Evolutionary conservation across 2,888 invertebrate species (phyloP), one percentile per base, ranked within the genome.

Genomic region (Drosophila atripex): DNA sequence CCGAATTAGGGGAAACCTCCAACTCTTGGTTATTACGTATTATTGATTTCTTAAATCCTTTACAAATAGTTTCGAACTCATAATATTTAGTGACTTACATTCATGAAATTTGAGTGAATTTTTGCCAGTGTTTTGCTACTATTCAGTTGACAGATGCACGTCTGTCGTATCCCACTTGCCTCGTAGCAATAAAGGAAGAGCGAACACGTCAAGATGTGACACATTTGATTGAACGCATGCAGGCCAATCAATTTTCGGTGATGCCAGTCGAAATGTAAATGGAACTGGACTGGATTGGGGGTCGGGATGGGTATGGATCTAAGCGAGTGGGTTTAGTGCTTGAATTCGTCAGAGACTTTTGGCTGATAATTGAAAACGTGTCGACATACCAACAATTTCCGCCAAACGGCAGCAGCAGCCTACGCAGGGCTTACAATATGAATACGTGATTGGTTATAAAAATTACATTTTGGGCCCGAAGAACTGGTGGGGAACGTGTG

Each of bases 291-390:
- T 39, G 25, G 41, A 46, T 28, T 53, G 30, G 35, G 25, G 41
- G 47, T 23, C 56, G 30, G 35, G 8, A 16, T 12, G n/a, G 30
- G 23, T 39, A 16, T 18, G 7, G 18, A 28, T 46, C 43, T 21
- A 32, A 39, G 35, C 45, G 14, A 53, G 50, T 46, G 32, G 43
- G 45, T 43, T 35, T 39, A 54, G 50, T 51, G 56, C 71, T 49
- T 51, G 73, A 64, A 60, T 69, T 69, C 63, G 74, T 56, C 68
- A 57, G 18, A 54, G 68, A 56, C 72, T 66, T 88, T 84, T 84
- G 73, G 75, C 63, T 72, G 85, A 88, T 88, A 87, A 88, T 85
- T 87, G 88, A 85, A 88, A 88, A 87, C 84, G 87, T 88, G 88
- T 87, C 88, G 76, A 73, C 88, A 87, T 79, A 73, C 73, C 71